A percentile compares a stretch with the other conserved stretches of the same genome.
Evolutionary conservation across 2,113 vertebrate species (phyloP).

Genomic region (Haplochromis vanheusdeni): DNA sequence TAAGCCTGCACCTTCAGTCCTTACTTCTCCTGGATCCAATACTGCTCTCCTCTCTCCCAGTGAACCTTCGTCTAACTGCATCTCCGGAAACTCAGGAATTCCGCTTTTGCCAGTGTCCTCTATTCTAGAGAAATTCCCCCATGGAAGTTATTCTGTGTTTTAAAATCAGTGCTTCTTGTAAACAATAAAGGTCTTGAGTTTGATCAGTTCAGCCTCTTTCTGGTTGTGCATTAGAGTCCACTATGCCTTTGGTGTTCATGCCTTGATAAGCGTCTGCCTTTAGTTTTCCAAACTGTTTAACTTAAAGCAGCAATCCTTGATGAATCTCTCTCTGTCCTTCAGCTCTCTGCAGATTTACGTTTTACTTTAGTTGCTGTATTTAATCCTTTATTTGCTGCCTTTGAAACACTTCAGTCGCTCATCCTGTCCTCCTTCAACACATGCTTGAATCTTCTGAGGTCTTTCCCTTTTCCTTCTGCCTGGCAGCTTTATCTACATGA

Average conservation of each 20-base stretch:
- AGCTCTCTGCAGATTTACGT: not conserved
- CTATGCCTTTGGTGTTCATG: not conserved
- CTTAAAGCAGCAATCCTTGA: not conserved
- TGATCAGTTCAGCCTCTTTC: not conserved
- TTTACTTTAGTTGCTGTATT: not conserved
- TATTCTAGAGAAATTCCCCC: not conserved
- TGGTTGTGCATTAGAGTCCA: not conserved
- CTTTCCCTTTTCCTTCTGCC: not conserved
- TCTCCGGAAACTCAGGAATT: not conserved
- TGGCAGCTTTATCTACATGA: not conserved
- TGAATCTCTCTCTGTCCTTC: not conserved
- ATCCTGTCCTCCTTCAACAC: not conserved
- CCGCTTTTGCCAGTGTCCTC: not conserved
- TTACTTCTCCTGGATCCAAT: not conserved
- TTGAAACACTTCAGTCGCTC: not conserved
- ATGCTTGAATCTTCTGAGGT: not conserved
- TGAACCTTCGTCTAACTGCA: not conserved
- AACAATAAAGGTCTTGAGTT: not conserved
- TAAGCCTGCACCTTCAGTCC: not conserved
- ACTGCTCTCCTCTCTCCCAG: not conserved
- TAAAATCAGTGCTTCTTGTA: not conserved
- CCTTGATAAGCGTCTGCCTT: not conserved
- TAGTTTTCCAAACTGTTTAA: not conserved
- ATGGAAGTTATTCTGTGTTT: not conserved
- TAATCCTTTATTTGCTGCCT: not conserved